Evolutionary conservation across 1,140 invertebrate genomes (phyloP).

Genomic region (Drosophila carrolli): DNA sequence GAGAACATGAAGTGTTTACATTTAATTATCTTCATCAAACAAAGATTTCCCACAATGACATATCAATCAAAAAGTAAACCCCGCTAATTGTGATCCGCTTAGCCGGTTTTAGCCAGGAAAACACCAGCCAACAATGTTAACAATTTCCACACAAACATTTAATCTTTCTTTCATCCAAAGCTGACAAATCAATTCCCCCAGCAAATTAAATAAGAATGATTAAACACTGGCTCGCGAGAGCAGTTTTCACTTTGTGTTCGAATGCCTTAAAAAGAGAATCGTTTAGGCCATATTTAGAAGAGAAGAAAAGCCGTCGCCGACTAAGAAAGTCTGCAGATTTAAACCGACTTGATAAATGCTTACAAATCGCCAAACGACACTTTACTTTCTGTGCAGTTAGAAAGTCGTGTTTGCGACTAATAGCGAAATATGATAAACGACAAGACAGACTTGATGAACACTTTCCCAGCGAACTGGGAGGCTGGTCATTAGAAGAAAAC

Average conservation of each 20-base stretch:
- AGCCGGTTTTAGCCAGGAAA: conserved; percentile 29
- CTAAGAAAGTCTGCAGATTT: conserved; percentile 27
- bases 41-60: neutral
- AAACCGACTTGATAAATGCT: conserved; percentile 47
- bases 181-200: conserved; percentile 42
- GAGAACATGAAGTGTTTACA: neutral
- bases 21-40: neutral
- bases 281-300: conserved; percentile 54
- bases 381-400: conserved; percentile 67
- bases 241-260: conserved; percentile 41
- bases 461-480: conserved; percentile 51
- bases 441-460: conserved; percentile 52
- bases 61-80: conserved; percentile 5
- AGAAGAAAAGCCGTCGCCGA: conserved; percentile 27
- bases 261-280: conserved; percentile 36
- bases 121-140: conserved; percentile 19
- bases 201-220: conserved; percentile 44
- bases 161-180: conserved; percentile 15
- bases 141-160: conserved; percentile 20
- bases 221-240: conserved; percentile 1
- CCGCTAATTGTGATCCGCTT: conserved; percentile 28
- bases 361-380: conserved; percentile 63
- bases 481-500: conserved; percentile 65
- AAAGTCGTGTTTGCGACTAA: conserved; percentile 64
- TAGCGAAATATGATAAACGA: conserved; percentile 69